Conservation (phyloP, 1,140 invertebrate species). For the Fopius arisanus region DNA sequence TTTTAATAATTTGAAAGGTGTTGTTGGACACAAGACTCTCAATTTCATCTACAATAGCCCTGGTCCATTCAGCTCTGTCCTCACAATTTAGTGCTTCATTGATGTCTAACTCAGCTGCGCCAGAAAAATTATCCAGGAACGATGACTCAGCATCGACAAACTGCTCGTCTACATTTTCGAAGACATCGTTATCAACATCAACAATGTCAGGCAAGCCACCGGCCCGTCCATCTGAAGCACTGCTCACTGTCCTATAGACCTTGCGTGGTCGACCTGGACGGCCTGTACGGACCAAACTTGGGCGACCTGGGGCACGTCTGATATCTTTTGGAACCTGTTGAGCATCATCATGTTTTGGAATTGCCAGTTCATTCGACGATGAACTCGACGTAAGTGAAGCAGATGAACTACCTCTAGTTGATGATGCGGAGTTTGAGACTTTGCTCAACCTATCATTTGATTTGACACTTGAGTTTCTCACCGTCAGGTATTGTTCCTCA, state of each 20-base stretch:
- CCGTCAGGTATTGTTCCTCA: not conserved
- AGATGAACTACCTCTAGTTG: not conserved
- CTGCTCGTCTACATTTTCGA: not conserved
- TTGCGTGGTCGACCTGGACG: constrained; percentile 11
- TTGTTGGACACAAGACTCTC: constrained; percentile 32
- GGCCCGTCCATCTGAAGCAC: not conserved
- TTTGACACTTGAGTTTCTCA: not conserved
- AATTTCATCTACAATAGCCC: constrained; percentile 29
- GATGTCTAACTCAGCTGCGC: not conserved
- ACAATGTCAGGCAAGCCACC: not conserved
- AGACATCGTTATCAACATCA: not conserved
- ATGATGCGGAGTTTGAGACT: not conserved
- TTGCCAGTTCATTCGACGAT: not conserved
- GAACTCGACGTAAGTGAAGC: not conserved
- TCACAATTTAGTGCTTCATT: constrained; percentile 10
- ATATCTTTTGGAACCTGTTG: not conserved
- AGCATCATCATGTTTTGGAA: not conserved
- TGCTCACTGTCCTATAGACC: not conserved
- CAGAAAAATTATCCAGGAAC: not conserved
- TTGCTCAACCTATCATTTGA: not conserved
- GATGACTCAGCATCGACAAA: not conserved
- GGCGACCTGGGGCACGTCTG: not conserved
- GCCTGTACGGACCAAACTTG: not conserved
- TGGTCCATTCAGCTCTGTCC: constrained; percentile 16
- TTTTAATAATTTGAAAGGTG: constrained; percentile 37